Evolutionary conservation across 2,113 vertebrate species (phyloP), one percentile per base, ranked within the genome.

Genomic region (Triplophysa tibetana): DNA sequence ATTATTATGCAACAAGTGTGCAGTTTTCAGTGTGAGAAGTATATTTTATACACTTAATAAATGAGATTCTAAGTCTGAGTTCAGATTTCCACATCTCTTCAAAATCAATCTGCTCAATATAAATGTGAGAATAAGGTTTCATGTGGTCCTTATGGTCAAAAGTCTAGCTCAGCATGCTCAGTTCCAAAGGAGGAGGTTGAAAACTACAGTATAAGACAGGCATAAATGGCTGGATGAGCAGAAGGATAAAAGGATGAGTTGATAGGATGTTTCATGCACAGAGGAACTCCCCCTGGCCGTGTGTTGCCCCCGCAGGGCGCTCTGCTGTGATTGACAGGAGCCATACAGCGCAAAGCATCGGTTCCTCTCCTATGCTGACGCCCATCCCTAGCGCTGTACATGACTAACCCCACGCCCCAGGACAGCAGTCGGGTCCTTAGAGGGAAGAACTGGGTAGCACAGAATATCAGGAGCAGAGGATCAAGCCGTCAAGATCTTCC

Each of bases 291-390:
- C 50, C 69, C 26, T 33, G 50, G 69, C 69, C 38, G 54, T 9
- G 54, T 21, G 19, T 21, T 58, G 19, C 7, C 19, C 54, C 54
- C n/a, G 54, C 54, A 58, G n/a, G 54, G 19, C 50, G 23, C 65
- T 56, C 11, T 14, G 10, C 26, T 38, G 26, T 88, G 89, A 92
- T 81, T 88, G 91, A 92, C 90, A 82, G 85, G 83, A 83, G 72
- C 86, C 81, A 81, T 78, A 87, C 89, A 89, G 90, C 88, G 88
- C 85, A 91, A 91, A 88, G 86, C n/a, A 84, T 68, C 43, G 17
- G 52, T 86, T 85, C 17, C 84, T 88, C 86, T 69, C 62, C 21
- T 29, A 29, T 48, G 60, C 29, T 60, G 23, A 48, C 75, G 24
- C 48, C 64, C 41, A 38, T 75, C 52, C 70, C 52, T 50, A 41